These are phyloP conservation scores for Gyps fulvus DNA, from an alignment of 2,113 vertebrate genomes.

Conservation along the genomic window DNA sequence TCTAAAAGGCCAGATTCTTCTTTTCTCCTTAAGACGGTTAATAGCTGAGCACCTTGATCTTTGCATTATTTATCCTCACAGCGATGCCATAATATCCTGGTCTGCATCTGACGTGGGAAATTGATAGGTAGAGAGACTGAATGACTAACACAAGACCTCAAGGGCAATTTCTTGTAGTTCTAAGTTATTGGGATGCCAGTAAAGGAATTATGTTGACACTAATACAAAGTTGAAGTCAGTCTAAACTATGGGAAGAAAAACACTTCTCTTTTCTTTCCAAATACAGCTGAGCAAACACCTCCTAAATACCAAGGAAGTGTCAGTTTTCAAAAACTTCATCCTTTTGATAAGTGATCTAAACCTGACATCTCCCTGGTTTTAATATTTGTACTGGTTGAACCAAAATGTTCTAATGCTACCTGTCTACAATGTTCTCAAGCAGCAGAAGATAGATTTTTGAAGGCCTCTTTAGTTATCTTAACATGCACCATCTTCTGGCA, in stretches of 20 bases:
- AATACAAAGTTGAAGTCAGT: not conserved
- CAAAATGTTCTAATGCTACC: not conserved
- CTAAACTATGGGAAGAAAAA: not conserved
- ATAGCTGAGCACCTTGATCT: not conserved
- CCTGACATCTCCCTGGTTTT: not conserved
- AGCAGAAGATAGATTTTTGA: not conserved
- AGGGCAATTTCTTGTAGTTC: not conserved
- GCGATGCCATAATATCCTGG: not conserved
- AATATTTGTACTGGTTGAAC: not conserved
- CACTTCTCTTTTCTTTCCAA: not conserved
- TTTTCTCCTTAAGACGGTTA: not conserved
- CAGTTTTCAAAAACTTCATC: not conserved
- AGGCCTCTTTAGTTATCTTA: not conserved
- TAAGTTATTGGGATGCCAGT: not conserved
- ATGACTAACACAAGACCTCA: not conserved
- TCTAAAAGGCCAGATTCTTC: not conserved
- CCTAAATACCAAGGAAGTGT: not conserved
- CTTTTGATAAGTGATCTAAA: not conserved
- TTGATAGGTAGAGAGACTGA: not conserved
- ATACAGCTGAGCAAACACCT: constrained; percentile 11
- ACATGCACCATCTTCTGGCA: not conserved
- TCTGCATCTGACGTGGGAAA: not conserved
- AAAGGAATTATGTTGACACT: not conserved
- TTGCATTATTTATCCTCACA: not conserved
- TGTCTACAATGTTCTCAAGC: not conserved